A percentile compares a stretch with the other conserved stretches of the same genome.
These are phyloP conservation scores for Virgularia gustaviana DNA, from an alignment of 92 coral and sea anemone genomes.

Conservation along the genomic window DNA sequence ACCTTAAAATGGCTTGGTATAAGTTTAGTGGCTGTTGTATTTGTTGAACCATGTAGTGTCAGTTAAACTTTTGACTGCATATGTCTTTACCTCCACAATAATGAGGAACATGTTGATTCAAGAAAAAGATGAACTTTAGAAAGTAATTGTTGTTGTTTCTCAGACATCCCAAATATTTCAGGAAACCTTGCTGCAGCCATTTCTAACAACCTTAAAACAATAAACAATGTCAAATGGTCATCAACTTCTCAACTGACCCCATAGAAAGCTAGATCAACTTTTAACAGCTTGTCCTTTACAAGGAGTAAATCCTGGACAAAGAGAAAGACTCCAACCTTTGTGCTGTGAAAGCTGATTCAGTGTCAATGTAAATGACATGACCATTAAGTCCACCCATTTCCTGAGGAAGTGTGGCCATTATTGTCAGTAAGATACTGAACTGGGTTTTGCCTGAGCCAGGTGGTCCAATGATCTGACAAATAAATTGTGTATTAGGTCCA, in stretches of 20 bases:
- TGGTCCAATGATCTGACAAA: slow-evolving; percentile 77
- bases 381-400: slow-evolving; percentile 69
- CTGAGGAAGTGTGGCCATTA: slow-evolving; percentile 70
- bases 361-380: slow-evolving; percentile 82
- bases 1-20: too few relatives aligned
- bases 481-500: too few relatives aligned
- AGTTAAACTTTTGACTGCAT: too few relatives aligned
- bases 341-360: slow-evolving; percentile 92
- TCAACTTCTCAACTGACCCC: background rate
- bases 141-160: slow-evolving; percentile 56
- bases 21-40: too few relatives aligned
- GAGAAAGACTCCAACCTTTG: slow-evolving; percentile 55
- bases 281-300: background rate
- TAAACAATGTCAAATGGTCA: background rate
- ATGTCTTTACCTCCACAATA: slow-evolving; percentile 95
- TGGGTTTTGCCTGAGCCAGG: slow-evolving; percentile 96
- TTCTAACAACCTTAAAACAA: slow-evolving; percentile 64
- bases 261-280: background rate
- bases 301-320: background rate
- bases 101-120: slow-evolving; percentile 82
- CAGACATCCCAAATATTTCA: slow-evolving; percentile 54
- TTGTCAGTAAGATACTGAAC: slow-evolving; percentile 85
- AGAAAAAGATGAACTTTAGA: slow-evolving; percentile 78
- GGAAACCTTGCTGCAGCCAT: slow-evolving; percentile 80
- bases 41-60: too few relatives aligned